phyloP scores from a whole-genome alignment of 2,797 vertebrate genomes.

The Poeciliopsis paucimaculata region DNA sequence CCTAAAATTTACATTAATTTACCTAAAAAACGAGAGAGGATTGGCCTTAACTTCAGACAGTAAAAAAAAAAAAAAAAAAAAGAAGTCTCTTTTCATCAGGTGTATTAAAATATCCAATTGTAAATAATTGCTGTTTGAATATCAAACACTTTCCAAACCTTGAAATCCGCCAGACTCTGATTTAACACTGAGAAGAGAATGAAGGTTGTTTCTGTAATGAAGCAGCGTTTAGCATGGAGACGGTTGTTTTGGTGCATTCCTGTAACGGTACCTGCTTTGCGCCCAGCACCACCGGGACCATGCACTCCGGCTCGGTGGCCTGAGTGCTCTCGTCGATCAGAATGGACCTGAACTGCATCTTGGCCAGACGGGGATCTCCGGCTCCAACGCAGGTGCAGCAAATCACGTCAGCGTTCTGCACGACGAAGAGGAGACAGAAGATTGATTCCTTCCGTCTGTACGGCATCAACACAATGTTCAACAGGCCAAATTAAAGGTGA shows the following conservation, averaged over 20 bases:
- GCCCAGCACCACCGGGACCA: conserved; percentile 97
- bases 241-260: neutral
- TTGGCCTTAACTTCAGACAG: no score
- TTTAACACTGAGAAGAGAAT: neutral
- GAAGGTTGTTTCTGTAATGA: neutral
- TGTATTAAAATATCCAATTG: no score
- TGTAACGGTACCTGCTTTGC: conserved; percentile 90
- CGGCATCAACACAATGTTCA: no score
- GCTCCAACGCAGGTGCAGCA: conserved; percentile 97
- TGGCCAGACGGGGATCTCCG: conserved; percentile 93
- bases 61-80: no score
- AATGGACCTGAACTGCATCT: conserved; percentile 99
- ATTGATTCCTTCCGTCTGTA: no score
- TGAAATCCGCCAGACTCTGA: no score
- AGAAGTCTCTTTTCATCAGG: no score
- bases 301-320: conserved; percentile 97
- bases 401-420: conserved; percentile 96
- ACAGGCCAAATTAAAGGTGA: no score
- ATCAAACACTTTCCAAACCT: no score
- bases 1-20: no score
- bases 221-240: neutral
- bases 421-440: neutral
- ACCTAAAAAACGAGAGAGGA: no score
- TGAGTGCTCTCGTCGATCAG: conserved; percentile 98
- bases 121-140: no score